Conservation (phyloP, 92 coral and sea anemone species). For the Desmophyllum pertusum region DNA sequence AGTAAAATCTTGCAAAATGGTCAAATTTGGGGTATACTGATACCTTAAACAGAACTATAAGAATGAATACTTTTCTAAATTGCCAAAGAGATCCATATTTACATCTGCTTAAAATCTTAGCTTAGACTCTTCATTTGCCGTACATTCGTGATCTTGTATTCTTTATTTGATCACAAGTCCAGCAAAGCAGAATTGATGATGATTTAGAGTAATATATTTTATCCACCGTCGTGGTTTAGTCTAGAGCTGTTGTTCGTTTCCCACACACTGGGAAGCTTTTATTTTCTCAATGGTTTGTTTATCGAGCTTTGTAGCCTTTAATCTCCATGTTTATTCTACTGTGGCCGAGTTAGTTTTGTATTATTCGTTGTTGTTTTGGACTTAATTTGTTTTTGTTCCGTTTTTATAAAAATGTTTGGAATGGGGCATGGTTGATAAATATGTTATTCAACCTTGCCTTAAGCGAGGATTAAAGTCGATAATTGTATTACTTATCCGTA, state of each 20-base stretch:
- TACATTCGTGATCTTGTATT: not conserved
- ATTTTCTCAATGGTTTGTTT: not conserved
- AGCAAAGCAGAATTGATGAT: too few relatives aligned
- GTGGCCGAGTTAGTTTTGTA: not conserved
- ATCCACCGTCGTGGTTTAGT: not conserved
- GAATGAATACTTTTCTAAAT: not conserved
- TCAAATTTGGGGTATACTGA: too few relatives aligned
- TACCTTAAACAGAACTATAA: too few relatives aligned
- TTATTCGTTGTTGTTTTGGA: not conserved
- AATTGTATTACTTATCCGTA: not conserved
- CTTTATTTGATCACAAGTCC: too few relatives aligned
- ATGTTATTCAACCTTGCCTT: not conserved
- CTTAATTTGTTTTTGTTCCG: not conserved
- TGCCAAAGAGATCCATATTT: not conserved
- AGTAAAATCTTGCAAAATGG: too few relatives aligned
- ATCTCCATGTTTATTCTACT: not conserved
- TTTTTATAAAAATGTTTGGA: not conserved
- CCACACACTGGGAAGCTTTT: not conserved
- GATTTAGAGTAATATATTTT: too few relatives aligned
- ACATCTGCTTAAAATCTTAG: not conserved
- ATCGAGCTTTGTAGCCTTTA: not conserved
- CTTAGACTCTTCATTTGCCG: not conserved
- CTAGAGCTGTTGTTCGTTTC: not conserved
- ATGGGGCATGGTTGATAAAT: not conserved
- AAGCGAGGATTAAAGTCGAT: not conserved